Evolutionary conservation across 2,113 vertebrate genomes (phyloP), one percentile per base, ranked within the genome.

Genomic region (Eclectus roratus): DNA sequence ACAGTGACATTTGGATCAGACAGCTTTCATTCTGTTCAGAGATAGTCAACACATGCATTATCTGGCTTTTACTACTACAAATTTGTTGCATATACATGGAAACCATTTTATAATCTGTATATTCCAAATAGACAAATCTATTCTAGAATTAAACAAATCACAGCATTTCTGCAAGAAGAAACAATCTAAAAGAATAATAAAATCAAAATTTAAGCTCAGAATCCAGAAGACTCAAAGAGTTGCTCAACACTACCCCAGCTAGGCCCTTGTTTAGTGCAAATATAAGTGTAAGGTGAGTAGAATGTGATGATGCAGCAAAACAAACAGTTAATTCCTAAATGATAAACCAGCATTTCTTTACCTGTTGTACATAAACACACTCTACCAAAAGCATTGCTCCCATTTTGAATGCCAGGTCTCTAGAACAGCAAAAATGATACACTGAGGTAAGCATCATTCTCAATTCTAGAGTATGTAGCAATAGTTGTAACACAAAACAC

Each of bases 371-470:
- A 29, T 7, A 44, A 61, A 52, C 3, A 46, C 5, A 10, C 35
- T 10, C 35, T 33, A 17, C 50, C 41, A 60, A 70, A 79, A 64
- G 58, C 50, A 43, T 1, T 13, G 10, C 20, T 92, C 43, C 72
- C 25, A 35, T 41, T 92, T 74, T 53, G 50, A 87, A 27, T 64
- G 35, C 24, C 64, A 50, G 1, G 21, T 65, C n/a, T 41, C 69
- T 31, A 15, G 64, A 88, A 46, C 28, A 85, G 53, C 66, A 91
- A 24, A 76, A 25, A 24, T 2, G 0, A 29, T 58, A 27, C 33
- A 39, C 2, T 39, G 17, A 19, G 2, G 1, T 2, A 56, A 53
- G 44, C 44, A 56, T 25, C 1, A 1, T 21, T 46, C 41, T 83
- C 8, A 0, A 1, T 17, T 74, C 50, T 18, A 19, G 46, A 92